These are phyloP conservation scores for Amblyjoppa proteus DNA, from an alignment of 2,888 invertebrate genomes.

Conservation along the genomic window DNA sequence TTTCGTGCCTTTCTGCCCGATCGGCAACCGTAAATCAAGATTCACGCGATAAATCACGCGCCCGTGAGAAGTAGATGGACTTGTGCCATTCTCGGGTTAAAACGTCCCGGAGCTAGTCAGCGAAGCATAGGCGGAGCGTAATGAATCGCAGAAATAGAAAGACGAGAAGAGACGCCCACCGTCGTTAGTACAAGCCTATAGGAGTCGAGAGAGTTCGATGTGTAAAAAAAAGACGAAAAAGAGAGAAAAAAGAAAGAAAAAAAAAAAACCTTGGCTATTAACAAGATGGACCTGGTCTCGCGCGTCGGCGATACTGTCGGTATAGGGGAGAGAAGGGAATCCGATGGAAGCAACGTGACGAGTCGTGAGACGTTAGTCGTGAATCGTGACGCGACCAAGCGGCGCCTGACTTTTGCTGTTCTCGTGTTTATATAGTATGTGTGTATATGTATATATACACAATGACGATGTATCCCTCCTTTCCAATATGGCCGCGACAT, in stretches of 20 bases:
- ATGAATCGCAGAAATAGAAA: conserved; percentile 67
- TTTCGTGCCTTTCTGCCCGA: neutral
- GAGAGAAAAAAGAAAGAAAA: conserved; percentile 34
- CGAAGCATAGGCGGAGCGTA: conserved; percentile 56
- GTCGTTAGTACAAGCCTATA: conserved; percentile 65
- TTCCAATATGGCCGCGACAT: conserved; percentile 62
- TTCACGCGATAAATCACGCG: neutral
- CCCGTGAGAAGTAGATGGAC: neutral
- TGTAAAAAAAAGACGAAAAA: conserved; percentile 30
- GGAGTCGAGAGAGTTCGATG: conserved; percentile 51
- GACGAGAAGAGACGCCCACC: conserved; percentile 68
- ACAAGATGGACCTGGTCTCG: conserved; percentile 71
- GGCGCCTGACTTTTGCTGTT: conserved; percentile 63
- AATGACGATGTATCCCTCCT: conserved; percentile 62
- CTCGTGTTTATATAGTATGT: conserved; percentile 16
- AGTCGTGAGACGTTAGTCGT: conserved; percentile 65
- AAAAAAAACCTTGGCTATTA: conserved; percentile 65
- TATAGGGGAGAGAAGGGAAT: conserved; percentile 52
- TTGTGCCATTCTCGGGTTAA: conserved; percentile 3
- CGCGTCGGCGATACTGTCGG: conserved; percentile 53
- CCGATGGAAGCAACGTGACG: conserved; percentile 61
- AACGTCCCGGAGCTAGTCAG: conserved; percentile 17
- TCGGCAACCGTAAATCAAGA: neutral
- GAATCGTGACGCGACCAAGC: conserved; percentile 70
- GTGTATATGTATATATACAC: conserved; percentile 33